phyloP scores from a whole-genome alignment of 2,113 vertebrate genomes.

The Macaca mulatta region DNA sequence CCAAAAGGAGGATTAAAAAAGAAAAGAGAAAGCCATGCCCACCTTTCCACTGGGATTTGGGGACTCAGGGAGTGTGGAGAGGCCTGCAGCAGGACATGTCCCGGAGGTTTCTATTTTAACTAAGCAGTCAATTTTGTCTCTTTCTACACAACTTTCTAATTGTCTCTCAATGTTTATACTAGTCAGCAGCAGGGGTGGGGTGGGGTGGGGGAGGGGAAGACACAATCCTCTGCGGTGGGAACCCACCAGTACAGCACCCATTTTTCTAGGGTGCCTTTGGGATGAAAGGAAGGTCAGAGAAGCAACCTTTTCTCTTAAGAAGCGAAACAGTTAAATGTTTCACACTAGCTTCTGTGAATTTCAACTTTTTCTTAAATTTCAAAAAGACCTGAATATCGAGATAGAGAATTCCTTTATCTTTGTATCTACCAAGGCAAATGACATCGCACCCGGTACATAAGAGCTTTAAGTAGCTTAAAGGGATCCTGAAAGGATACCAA shows the following conservation, averaged over 20 bases:
- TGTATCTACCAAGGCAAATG: neutral
- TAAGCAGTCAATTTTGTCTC: neutral
- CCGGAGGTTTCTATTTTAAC: neutral
- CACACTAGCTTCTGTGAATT: neutral
- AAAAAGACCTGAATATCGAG: slow-evolving; percentile 1
- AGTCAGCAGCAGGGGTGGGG: neutral
- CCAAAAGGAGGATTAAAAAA: neutral
- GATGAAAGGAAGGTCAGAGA: neutral
- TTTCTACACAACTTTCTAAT: neutral
- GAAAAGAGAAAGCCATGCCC: neutral
- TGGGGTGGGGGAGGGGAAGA: neutral
- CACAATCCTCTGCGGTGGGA: neutral
- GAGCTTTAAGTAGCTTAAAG: neutral
- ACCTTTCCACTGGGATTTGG: neutral
- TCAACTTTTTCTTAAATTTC: slow-evolving; percentile 29
- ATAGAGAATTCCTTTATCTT: neutral
- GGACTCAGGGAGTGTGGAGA: neutral
- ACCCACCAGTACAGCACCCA: neutral
- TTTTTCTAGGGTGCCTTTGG: neutral
- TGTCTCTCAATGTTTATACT: neutral
- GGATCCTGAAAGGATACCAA: neutral
- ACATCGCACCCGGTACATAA: neutral
- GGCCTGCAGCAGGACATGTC: neutral
- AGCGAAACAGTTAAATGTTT: neutral
- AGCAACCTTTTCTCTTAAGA: neutral